Evolutionary conservation across 2,888 invertebrate genomes (phyloP).

Genomic region (Noctuana brunneofusca): DNA sequence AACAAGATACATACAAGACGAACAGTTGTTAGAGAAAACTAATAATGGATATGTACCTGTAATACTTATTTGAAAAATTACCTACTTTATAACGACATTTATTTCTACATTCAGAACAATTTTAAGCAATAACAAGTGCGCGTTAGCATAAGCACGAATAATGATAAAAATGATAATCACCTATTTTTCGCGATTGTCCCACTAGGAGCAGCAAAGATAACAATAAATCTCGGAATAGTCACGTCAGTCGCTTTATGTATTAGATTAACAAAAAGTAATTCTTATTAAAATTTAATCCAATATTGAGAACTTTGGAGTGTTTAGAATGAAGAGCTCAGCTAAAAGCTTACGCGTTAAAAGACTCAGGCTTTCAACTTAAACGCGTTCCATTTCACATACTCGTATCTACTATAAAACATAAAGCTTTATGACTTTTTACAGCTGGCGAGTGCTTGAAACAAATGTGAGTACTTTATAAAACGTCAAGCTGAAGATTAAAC

Average conservation of each 20-base stretch:
- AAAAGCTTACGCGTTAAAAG: constrained; percentile 25
- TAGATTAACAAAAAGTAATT: background rate
- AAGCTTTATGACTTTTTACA: constrained; percentile 15
- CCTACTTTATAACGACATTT: too few species aligned
- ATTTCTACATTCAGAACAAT: too few species aligned
- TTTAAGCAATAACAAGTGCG: background rate
- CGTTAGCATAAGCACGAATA: too few species aligned
- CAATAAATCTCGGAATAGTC: background rate
- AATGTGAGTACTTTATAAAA: background rate
- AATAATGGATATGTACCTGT: too few species aligned
- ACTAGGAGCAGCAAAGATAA: background rate
- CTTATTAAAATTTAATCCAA: constrained; percentile 28
- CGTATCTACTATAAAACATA: constrained; percentile 25
- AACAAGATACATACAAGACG: too few species aligned
- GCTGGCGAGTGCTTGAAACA: constrained; percentile 3
- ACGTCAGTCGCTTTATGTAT: background rate
- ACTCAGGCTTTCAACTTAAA: constrained; percentile 28
- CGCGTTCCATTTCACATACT: constrained; percentile 31
- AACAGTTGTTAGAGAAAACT: too few species aligned
- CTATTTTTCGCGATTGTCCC: background rate
- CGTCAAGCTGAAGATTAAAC: background rate
- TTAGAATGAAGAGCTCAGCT: constrained; percentile 22
- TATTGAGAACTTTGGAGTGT: constrained; percentile 12
- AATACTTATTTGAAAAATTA: too few species aligned
- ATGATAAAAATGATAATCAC: too few species aligned